phyloP scores from a whole-genome alignment of 53 echinoderm and acorn worm genomes.

The Apostichopus leukothele region DNA sequence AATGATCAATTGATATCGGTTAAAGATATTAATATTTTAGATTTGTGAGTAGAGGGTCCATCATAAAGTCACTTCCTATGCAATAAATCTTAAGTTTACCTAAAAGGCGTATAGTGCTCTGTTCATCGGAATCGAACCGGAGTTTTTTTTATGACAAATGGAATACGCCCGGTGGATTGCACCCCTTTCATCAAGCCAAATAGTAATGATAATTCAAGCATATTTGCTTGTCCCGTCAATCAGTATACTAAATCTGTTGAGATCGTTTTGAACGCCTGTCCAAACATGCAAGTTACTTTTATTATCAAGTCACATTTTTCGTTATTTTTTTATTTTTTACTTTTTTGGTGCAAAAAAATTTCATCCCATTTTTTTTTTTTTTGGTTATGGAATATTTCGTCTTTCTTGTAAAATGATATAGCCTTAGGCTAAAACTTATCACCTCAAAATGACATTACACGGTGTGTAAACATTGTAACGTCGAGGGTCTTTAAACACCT shows the following conservation, averaged over 20 bases:
- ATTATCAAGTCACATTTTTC: not conserved
- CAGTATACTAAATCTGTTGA: constrained; percentile 35
- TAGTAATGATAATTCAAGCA: constrained; percentile 30
- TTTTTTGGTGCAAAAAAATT: not conserved
- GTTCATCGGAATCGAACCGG: too few relatives aligned
- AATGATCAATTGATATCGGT: too few relatives aligned
- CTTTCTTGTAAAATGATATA: not conserved
- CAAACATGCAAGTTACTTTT: not conserved
- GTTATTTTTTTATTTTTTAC: not conserved
- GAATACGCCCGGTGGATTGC: not conserved
- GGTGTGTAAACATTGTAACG: constrained; percentile 30
- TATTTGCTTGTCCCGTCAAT: constrained; percentile 23
- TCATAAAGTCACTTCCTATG: too few relatives aligned
- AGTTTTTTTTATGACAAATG: too few relatives aligned
- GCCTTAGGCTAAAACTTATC: constrained; percentile 10
- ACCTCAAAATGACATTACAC: constrained; percentile 35
- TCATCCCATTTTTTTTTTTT: not conserved
- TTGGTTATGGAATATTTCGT: not conserved
- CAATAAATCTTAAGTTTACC: too few relatives aligned
- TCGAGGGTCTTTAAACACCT: constrained; percentile 28
- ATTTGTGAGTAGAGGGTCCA: too few relatives aligned
- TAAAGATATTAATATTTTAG: too few relatives aligned
- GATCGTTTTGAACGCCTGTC: constrained; percentile 43
- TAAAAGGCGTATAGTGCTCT: too few relatives aligned
- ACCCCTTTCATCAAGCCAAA: not conserved